These are phyloP conservation scores for Trichonephila clavipes DNA, from an alignment of 1,140 invertebrate genomes.

Conservation along the genomic window DNA sequence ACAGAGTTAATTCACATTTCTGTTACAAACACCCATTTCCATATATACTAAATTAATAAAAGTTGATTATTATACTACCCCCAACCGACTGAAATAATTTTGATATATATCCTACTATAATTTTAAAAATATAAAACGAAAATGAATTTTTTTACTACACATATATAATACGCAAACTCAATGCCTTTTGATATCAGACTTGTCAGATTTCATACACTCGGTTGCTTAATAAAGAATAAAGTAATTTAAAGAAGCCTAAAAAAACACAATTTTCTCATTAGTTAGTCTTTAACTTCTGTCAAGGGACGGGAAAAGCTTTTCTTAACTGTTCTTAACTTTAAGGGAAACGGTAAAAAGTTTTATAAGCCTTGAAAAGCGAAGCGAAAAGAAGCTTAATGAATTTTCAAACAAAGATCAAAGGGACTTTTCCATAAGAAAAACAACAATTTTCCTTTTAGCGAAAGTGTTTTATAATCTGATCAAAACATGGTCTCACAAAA, in stretches of 20 bases:
- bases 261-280: not conserved
- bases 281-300: not conserved
- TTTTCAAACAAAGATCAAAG: conserved; percentile 15
- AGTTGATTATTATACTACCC: no score
- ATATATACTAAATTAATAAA: no score
- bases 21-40: no score
- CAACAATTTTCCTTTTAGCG: not conserved
- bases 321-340: not conserved
- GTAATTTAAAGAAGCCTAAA: not conserved
- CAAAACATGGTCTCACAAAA: not conserved
- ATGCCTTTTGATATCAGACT: no score
- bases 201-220: not conserved
- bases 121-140: no score
- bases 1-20: no score
- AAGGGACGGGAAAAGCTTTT: not conserved
- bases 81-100: no score
- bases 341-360: no score
- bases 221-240: not conserved
- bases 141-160: no score
- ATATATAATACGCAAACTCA: no score
- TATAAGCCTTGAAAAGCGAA: not conserved
- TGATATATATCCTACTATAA: no score
- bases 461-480: conserved; percentile 28
- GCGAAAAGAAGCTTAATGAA: conserved; percentile 20
- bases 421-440: not conserved